Percentiles rank a stretch among this genome's conserved stretches.
Evolutionary conservation across 2,797 vertebrate genomes (phyloP).

Genomic region (Girardinus metallicus): DNA sequence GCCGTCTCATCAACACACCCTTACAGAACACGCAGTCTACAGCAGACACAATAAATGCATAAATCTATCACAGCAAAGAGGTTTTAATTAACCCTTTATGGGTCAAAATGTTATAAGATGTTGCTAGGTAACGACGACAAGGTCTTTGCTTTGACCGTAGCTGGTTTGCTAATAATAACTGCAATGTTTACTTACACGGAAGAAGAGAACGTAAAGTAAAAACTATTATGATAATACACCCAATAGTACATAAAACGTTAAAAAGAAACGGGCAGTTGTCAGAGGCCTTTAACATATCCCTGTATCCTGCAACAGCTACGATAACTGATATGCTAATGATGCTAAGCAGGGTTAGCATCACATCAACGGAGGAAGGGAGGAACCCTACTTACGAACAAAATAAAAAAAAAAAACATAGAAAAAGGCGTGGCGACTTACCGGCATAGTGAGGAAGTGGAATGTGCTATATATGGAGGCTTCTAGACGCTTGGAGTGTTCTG

Average conservation of each 20-base stretch:
- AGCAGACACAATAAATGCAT: neutral
- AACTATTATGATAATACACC: neutral
- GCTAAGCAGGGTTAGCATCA: slow-evolving; percentile 74
- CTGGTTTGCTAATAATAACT: slow-evolving; percentile 4
- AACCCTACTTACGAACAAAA: slow-evolving; percentile 52
- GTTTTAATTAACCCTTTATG: neutral
- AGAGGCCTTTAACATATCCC: neutral
- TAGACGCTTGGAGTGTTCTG: neutral
- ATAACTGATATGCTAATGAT: slow-evolving; percentile 39
- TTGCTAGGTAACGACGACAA: slow-evolving; percentile 7
- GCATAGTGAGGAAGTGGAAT: slow-evolving; percentile 62
- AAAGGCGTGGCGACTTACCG: slow-evolving; percentile 70
- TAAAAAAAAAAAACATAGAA: slow-evolving; percentile 1
- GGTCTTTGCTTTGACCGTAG: slow-evolving; percentile 20
- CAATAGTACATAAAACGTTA: neutral
- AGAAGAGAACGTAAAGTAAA: neutral
- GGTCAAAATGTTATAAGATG: neutral
- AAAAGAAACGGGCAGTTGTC: neutral
- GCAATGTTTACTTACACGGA: neutral
- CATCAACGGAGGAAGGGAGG: slow-evolving; percentile 71
- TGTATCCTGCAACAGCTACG: neutral
- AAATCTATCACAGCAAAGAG: neutral
- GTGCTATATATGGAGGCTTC: neutral
- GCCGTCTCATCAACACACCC: neutral
- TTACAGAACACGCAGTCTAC: neutral